Percentiles rank a stretch among this genome's conserved stretches.
phyloP scores from a whole-genome alignment of 2,113 vertebrate species.

The Nanorana parkeri region DNA sequence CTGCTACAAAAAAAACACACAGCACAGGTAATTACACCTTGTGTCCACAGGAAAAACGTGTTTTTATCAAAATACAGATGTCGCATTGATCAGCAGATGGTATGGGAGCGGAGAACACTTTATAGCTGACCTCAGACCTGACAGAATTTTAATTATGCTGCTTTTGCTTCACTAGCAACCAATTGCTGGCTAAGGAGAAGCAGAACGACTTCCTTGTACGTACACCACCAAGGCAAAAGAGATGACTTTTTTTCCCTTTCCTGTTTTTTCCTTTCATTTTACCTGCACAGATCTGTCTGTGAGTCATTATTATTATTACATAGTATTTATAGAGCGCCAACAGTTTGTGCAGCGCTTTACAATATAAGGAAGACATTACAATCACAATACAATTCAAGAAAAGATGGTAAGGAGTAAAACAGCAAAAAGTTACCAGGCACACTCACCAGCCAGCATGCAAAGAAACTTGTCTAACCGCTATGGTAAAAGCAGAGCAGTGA shows the following conservation, averaged over 20 bases:
- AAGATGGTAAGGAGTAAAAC: too few species aligned
- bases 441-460: too few species aligned
- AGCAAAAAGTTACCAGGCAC: too few species aligned
- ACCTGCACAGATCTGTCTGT: not conserved
- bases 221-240: not conserved
- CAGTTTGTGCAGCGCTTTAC: too few species aligned
- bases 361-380: too few species aligned
- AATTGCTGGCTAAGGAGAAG: slow-evolving; percentile 1
- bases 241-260: not conserved
- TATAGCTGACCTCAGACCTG: slow-evolving; percentile 46
- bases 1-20: slow-evolving; percentile 40
- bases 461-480: too few species aligned
- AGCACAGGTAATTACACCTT: slow-evolving; percentile 56
- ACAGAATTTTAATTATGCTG: slow-evolving; percentile 57
- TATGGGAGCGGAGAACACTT: slow-evolving; percentile 46
- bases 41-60: slow-evolving; percentile 51
- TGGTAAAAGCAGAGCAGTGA: too few species aligned
- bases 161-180: not conserved
- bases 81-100: slow-evolving; percentile 52
- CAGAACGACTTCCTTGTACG: not conserved
- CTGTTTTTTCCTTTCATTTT: not conserved
- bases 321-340: too few species aligned
- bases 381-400: too few species aligned
- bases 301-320: too few species aligned
- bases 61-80: slow-evolving; percentile 51